These are phyloP conservation scores for Gastracanthus pulcherrimus DNA, from an alignment of 2,888 invertebrate species.

Conservation along the genomic window DNA sequence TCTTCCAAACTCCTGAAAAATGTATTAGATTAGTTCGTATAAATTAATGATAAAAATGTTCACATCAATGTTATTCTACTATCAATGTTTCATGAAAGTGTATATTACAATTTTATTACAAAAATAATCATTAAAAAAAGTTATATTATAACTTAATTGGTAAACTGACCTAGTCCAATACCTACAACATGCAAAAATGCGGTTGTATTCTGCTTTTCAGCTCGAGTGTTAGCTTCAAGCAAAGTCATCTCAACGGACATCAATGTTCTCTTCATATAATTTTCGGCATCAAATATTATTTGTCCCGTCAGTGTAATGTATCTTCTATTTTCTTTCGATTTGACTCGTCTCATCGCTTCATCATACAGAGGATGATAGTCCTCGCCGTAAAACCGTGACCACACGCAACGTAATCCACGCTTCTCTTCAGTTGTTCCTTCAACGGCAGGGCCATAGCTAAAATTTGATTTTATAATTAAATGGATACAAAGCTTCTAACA, in stretches of 20 bases:
- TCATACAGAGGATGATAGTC: constrained; percentile 71
- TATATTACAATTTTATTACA: background rate
- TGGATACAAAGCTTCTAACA: background rate
- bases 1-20: constrained; percentile 82
- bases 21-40: background rate
- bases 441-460: constrained; percentile 67
- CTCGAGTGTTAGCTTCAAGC: constrained; percentile 82
- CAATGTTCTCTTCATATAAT: constrained; percentile 74
- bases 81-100: background rate
- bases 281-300: constrained; percentile 73
- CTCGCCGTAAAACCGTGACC: constrained; percentile 73
- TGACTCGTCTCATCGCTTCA: constrained; percentile 65
- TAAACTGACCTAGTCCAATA: constrained; percentile 77
- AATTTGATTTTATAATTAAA: too few species aligned
- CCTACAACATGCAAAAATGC: constrained; percentile 85
- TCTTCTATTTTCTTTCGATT: constrained; percentile 69
- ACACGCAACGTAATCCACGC: constrained; percentile 66
- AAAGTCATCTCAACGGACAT: constrained; percentile 81
- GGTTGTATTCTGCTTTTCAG: constrained; percentile 77
- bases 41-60: background rate
- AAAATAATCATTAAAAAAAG: too few species aligned
- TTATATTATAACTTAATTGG: constrained; percentile 40
- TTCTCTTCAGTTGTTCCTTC: constrained; percentile 65
- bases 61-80: background rate
- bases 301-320: constrained; percentile 69